Base-by-base conservation (phyloP, 1,140 invertebrate species). In the Calliphora vicina region DNA sequence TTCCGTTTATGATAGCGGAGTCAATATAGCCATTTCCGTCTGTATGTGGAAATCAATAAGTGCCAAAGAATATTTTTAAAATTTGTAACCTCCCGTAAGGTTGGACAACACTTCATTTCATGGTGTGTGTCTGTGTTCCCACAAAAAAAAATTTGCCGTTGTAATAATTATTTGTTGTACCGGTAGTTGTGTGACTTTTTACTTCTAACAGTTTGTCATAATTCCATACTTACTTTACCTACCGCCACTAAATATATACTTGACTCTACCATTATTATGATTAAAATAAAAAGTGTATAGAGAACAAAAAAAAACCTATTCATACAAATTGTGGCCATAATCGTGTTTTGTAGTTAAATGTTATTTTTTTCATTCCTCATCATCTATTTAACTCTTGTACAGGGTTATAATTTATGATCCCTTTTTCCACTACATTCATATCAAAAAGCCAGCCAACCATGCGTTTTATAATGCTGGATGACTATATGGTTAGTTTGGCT, bases 291-390 rank as follows among this genome's bases (percentile, higher is more conserved):
- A 23, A n/a, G n/a, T 67, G n/a, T 23, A 23, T 23, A 17, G 50
- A 57, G 50, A 57, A 57, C 0, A 57, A 2, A 57, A 57, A 57
- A 57, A 57, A 57, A 57, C n/a, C 6, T 67, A 67, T 67, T 67
- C 61, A 67, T 23, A 67, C 20, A 67, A 67, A 67, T 23, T 23
- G 61, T 67, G 61, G 61, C n/a, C 61, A 67, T 67, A 67, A 67
- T 67, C 61, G 61, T 67, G 61, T 67, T 67, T 67, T 67, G 20
- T 67, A 67, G 61, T 67, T 67, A 67, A 67, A 67, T 67, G 61
- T 67, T 67, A 13, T 67, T 8, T 50, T 50, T 50, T 50, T 50
- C 29, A 35, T 23, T 67, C 61, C 61, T 67, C 61, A 67, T 67
- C 61, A 67, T 23, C n/a, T 67, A 67, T 67, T 67, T 67, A 67